Evolutionary conservation across 1,140 invertebrate genomes (phyloP).

Genomic region (Caenorhabditis brenneri): DNA sequence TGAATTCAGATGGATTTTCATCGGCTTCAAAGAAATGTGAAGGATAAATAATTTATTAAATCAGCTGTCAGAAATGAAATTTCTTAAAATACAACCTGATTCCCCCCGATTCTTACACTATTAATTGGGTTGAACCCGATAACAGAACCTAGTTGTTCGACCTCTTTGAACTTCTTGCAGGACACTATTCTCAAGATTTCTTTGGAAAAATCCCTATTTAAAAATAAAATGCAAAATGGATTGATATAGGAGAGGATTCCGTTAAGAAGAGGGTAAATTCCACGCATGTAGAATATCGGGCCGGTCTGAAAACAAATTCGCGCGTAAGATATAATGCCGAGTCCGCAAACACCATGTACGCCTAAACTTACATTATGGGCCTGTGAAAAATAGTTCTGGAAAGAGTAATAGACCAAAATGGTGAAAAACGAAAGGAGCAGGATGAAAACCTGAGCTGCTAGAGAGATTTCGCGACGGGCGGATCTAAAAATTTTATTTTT

Average conservation of each 20-base stretch:
- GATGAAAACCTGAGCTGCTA: constrained; percentile 2
- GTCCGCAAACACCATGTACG: background rate
- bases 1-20: background rate
- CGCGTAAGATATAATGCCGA: too few relatives aligned
- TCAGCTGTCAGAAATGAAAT: too few relatives aligned
- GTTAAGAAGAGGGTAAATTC: background rate
- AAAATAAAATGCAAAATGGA: background rate
- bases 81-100: background rate
- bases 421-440: background rate
- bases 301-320: constrained; percentile 29
- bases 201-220: background rate
- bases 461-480: background rate
- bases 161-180: background rate
- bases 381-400: constrained; percentile 18
- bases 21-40: background rate
- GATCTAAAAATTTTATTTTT: too few relatives aligned
- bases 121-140: too few relatives aligned
- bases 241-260: background rate
- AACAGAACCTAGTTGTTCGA: too few relatives aligned
- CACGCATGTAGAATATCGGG: constrained; percentile 19
- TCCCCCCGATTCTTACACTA: too few relatives aligned
- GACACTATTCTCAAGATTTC: background rate
- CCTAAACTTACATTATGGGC: background rate
- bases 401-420: constrained; percentile 7
- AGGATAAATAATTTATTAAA: too few relatives aligned